Evolutionary conservation across 2,797 vertebrate species (phyloP), one percentile per base, ranked within the genome.

Genomic region (Channa striata): DNA sequence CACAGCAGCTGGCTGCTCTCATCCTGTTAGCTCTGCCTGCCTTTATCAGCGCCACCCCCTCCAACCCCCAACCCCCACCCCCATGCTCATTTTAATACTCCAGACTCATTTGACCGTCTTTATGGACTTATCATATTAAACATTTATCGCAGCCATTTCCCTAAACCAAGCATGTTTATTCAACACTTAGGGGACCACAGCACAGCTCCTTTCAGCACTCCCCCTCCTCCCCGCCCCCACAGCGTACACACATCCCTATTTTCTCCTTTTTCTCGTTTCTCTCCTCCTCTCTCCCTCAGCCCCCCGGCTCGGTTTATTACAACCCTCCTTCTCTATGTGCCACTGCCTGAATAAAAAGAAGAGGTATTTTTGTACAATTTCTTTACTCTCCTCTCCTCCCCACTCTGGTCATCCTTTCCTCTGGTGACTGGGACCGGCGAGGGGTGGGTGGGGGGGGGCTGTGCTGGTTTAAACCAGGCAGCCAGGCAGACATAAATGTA

Each of bases 401-500:
- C 25, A 30, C 25, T 74, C 53, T 1, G 68, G 76, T 74, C 82
- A 76, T 74, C 66, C 19, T 74, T 66, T 78, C 58, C 78, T 84
- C 69, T 40, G 58, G 72, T 72, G 85, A 73, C 68, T 67, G 85
- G 80, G 80, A 82, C 88, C 91, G 86, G 48, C n/a, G n/a, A n/a
- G 69, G 77, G 78, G 11, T 2, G 37, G 37, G 14, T 1, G 42
- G 44, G 42, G 42, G 79, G 84, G 83, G 80, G 43, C 5, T 33
- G 54, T 74, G 72, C 74, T 84, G 77, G 74, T 71, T 67, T 62
- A 91, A 90, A 87, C 73, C 81, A 87, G 87, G 91, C 93, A 92
- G 83, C 86, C 91, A 89, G 90, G 93, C 91, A 66, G 89, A 92
- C 90, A 91, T 91, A 94, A 95, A 95, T 92, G 88, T 94, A 94